phyloP scores from a whole-genome alignment of 2,113 vertebrate species.

The Paradisaea rubra region DNA sequence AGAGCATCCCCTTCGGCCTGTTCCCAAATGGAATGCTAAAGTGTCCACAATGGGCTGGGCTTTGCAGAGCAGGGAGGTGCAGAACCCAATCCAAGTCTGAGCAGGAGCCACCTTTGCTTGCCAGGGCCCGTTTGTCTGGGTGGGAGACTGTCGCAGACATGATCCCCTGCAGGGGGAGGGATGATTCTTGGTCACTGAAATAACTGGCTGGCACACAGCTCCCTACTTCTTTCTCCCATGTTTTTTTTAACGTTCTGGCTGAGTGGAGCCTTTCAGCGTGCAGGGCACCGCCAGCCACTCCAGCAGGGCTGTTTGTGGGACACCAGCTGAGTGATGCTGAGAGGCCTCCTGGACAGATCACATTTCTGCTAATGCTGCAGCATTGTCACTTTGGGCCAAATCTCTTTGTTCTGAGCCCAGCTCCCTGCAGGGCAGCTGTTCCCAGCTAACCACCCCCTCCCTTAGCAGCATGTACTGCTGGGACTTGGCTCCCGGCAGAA shows the following conservation, averaged over 20 bases:
- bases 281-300: not conserved
- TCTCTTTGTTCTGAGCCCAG: not conserved
- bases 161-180: not conserved
- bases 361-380: not conserved
- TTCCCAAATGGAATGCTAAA: not conserved
- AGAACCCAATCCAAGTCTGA: not conserved
- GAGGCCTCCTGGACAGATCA: not conserved
- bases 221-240: not conserved
- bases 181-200: not conserved
- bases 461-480: not conserved
- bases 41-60: not conserved
- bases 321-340: not conserved
- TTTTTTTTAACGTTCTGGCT: not conserved
- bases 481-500: not conserved
- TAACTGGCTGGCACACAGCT: not conserved
- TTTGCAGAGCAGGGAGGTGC: not conserved
- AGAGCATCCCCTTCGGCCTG: not conserved
- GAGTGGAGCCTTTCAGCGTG: not conserved
- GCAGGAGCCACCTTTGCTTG: not conserved
- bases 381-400: not conserved
- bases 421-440: not conserved
- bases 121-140: not conserved
- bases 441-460: not conserved
- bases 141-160: not conserved
- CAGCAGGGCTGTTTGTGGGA: not conserved